Evolutionary conservation across 2,888 invertebrate genomes (phyloP), one percentile per base, ranked within the genome.

Genomic region (Diaperis boleti): DNA sequence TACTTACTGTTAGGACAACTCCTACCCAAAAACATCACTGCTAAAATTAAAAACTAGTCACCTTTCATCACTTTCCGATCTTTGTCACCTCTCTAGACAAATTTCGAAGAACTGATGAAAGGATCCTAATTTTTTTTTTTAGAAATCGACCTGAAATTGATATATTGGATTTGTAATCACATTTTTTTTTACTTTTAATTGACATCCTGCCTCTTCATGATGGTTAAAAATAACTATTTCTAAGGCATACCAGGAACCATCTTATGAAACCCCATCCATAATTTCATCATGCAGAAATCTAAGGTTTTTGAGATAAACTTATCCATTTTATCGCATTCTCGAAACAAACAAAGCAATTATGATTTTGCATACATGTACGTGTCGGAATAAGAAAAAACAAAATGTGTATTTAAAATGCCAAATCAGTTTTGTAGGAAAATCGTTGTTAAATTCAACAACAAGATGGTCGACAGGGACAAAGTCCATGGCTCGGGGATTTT

Each of bases 221-320:
- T 61, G 14, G 39, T 47, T 54, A 45, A 60, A 54, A 60, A 45
- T 61, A 37, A 37, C 6, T n/a, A 39, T 47, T 44, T 61, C 45
- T 54, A 37, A 37, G 17, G 22, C 45, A 37, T 52, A 54, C 37
- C 39, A 31, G 61, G 61, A 61, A 62, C 33, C 56, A 49, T 47
- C 62, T 62, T 50, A 62, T 50, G 62, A 44, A 49, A 62, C 22
- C 20, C 13, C 18, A 41, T 18, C 42, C 44, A 22, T 13, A 42
- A 57, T 62, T 62, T 62, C 62, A 62, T 62, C 62, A 62, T 62
- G 33, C 61, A 55, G 52, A 60, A 61, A 61, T 55, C 61, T 55
- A 61, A 42, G 39, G 61, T 47, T 61, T 60, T 61, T 55, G 37
- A 41, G 61, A 61, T 61, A 61, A 61, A 55, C 47, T 61, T 60